A percentile compares a stretch with the other conserved stretches of the same genome.
These are phyloP conservation scores for Diadegma fenestrale DNA, from an alignment of 2,888 invertebrate genomes.

Conservation along the genomic window DNA sequence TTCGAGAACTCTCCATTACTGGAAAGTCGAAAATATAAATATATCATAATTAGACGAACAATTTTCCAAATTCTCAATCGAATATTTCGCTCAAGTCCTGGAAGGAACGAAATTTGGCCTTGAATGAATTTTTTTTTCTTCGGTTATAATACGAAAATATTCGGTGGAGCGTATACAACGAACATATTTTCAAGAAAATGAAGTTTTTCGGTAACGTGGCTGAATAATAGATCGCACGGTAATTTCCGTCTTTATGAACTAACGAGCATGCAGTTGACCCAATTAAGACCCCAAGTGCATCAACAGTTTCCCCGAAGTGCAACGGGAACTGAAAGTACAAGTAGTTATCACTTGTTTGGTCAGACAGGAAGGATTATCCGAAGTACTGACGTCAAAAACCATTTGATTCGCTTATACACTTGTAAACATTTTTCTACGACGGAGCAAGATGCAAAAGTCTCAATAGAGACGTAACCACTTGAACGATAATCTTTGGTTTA, in stretches of 20 bases:
- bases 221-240: too few relatives aligned
- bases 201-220: too few relatives aligned
- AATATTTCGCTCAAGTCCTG: neutral
- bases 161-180: too few relatives aligned
- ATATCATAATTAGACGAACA: neutral
- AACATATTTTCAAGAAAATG: too few relatives aligned
- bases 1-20: neutral
- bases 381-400: constrained; percentile 50
- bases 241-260: constrained; percentile 3
- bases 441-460: constrained; percentile 11
- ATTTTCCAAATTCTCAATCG: neutral
- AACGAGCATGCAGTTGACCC: constrained; percentile 23
- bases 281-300: constrained; percentile 39
- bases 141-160: too few relatives aligned
- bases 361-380: constrained; percentile 57
- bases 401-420: neutral
- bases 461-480: constrained; percentile 44
- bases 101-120: neutral
- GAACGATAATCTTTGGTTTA: constrained; percentile 41
- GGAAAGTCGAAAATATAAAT: neutral
- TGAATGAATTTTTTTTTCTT: too few relatives aligned
- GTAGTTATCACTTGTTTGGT: constrained; percentile 64
- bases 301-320: constrained; percentile 38
- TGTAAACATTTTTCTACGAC: constrained; percentile 8
- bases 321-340: constrained; percentile 28